Conservation (phyloP, 92 coral and sea anemone species). For the Montipora capitata region DNA sequence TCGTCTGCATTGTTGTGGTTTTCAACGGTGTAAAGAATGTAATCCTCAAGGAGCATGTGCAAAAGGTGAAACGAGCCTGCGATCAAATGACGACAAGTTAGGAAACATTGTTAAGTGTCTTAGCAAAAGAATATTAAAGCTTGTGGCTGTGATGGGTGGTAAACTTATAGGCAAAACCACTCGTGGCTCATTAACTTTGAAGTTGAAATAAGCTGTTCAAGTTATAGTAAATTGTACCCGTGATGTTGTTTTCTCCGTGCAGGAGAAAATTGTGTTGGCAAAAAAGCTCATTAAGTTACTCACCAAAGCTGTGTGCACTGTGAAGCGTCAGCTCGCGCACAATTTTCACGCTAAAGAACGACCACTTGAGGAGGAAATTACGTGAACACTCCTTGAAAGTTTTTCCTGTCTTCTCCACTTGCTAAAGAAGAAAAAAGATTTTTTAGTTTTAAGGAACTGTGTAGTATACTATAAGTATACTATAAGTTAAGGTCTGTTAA, state of each 20-base stretch:
- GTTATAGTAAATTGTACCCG: too few relatives aligned
- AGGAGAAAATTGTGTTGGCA: too few relatives aligned
- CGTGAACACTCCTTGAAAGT: conserved; percentile 87
- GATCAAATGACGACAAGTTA: background rate
- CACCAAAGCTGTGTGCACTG: conserved; percentile 99
- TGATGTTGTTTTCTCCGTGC: too few relatives aligned
- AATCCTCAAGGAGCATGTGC: conserved; percentile 98
- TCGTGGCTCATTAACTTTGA: too few relatives aligned
- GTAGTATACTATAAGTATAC: too few relatives aligned
- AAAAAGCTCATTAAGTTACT: conserved; percentile 12
- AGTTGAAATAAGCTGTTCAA: too few relatives aligned
- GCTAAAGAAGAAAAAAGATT: conserved; percentile 48
- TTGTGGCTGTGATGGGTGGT: too few relatives aligned
- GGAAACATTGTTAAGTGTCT: background rate
- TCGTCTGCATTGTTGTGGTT: conserved; percentile 91
- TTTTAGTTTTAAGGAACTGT: background rate
- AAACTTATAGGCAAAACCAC: too few relatives aligned
- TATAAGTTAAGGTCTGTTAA: too few relatives aligned
- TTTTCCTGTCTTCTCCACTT: conserved; percentile 80
- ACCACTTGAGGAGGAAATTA: conserved; percentile 96
- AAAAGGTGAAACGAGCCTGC: conserved; percentile 97
- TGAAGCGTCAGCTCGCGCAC: conserved; percentile 96
- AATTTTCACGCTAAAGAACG: conserved; percentile 95
- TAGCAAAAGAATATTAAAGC: too few relatives aligned
- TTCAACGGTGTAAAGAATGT: conserved; percentile 96